Evolutionary conservation across 1,140 invertebrate species (phyloP).

Genomic region (Centruroides sculpturatus): DNA sequence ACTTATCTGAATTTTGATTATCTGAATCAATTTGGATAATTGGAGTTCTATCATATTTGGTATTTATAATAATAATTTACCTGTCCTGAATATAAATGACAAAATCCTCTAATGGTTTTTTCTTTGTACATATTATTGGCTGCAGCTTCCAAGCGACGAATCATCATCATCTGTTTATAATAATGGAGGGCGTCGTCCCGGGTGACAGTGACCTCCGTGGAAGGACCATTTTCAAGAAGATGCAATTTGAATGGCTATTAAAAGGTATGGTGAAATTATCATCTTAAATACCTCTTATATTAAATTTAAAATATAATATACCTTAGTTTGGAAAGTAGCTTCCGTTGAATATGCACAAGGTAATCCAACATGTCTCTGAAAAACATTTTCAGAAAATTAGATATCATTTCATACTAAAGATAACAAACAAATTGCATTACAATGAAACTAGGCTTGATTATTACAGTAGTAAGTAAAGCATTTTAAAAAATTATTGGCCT

Average conservation of each 20-base stretch:
- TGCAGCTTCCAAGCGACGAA: constrained; percentile 81
- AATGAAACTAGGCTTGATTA: too few species aligned
- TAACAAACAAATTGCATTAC: too few species aligned
- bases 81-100: constrained; percentile 91
- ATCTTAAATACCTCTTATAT: not conserved
- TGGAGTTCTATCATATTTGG: too few species aligned
- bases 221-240: constrained; percentile 61
- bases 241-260: constrained; percentile 71
- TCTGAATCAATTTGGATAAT: too few species aligned
- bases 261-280: not conserved
- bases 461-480: too few species aligned
- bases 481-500: too few species aligned
- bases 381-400: too few species aligned
- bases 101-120: constrained; percentile 91
- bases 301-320: not conserved
- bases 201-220: constrained; percentile 45
- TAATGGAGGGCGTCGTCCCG: constrained; percentile 72
- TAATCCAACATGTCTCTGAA: too few species aligned
- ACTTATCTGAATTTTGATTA: too few species aligned
- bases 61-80: constrained; percentile 20
- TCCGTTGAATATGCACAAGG: not conserved
- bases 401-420: too few species aligned
- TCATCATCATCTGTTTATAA: constrained; percentile 67
- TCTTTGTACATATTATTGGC: constrained; percentile 91
- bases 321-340: constrained; percentile 17